Evolutionary conservation across 2,797 vertebrate genomes (phyloP).

Genomic region (Pelobates cultripes): DNA sequence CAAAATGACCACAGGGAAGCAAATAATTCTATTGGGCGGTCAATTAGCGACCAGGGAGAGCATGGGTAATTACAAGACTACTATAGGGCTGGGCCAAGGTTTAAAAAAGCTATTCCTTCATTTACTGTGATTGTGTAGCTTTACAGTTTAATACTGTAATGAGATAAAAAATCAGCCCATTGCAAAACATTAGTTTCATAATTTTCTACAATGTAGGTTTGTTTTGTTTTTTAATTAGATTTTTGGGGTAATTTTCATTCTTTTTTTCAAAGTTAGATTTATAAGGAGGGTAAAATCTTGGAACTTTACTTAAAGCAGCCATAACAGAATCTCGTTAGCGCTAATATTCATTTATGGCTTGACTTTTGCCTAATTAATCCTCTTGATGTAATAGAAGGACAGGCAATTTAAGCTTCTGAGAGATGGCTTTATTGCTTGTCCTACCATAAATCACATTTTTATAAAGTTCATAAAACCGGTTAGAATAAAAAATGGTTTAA

Average conservation of each 20-base stretch:
- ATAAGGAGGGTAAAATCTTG: slow-evolving; percentile 75
- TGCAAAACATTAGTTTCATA: not conserved
- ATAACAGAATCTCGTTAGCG: slow-evolving; percentile 75
- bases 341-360: slow-evolving; percentile 79
- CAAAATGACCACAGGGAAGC: not conserved
- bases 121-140: not conserved
- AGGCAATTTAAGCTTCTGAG: slow-evolving; percentile 73
- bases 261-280: slow-evolving; percentile 61
- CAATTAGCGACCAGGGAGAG: not conserved
- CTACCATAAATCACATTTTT: slow-evolving; percentile 76
- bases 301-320: slow-evolving; percentile 70
- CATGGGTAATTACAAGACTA: not conserved
- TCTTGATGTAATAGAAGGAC: slow-evolving; percentile 68
- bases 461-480: slow-evolving; percentile 80
- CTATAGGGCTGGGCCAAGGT: not conserved
- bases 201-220: not conserved
- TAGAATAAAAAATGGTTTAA: slow-evolving; percentile 83
- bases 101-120: not conserved
- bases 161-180: not conserved
- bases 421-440: slow-evolving; percentile 71
- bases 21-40: not conserved
- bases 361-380: slow-evolving; percentile 75
- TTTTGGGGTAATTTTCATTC: not conserved
- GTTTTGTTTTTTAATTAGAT: not conserved
- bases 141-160: not conserved